These are phyloP conservation scores for Apamea epomidion DNA, from an alignment of 2,888 invertebrate genomes.

Conservation along the genomic window DNA sequence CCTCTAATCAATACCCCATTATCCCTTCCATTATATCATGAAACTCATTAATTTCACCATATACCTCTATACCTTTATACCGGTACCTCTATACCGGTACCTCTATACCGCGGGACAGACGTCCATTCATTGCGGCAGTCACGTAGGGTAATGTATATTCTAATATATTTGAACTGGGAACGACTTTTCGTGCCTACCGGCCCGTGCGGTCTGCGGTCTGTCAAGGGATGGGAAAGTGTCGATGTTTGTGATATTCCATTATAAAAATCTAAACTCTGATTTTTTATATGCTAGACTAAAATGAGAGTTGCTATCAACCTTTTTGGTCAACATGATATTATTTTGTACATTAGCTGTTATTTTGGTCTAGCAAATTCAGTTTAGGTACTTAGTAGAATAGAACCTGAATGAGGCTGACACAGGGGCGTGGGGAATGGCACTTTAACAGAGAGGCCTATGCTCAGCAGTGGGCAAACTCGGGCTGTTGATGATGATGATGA, in stretches of 20 bases:
- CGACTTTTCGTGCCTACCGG: slow-evolving; percentile 90
- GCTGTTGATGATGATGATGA: no score
- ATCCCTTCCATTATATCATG: slow-evolving; percentile 54
- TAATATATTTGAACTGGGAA: slow-evolving; percentile 89
- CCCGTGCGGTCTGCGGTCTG: slow-evolving; percentile 88
- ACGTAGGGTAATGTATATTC: slow-evolving; percentile 90
- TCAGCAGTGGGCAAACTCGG: no score
- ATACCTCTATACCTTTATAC: slow-evolving; percentile 49
- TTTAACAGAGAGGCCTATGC: no score
- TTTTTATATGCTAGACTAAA: background rate
- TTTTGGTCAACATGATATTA: background rate
- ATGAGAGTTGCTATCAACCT: background rate
- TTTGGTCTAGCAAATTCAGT: background rate
- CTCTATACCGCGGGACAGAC: slow-evolving; percentile 66
- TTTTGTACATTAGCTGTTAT: background rate
- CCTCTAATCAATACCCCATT: slow-evolving; percentile 34
- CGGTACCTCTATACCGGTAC: slow-evolving; percentile 43
- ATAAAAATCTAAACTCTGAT: background rate
- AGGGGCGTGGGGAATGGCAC: no score
- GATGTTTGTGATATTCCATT: slow-evolving; percentile 26
- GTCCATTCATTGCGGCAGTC: slow-evolving; percentile 88
- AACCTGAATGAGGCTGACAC: no score
- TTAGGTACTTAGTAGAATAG: background rate
- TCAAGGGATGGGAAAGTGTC: slow-evolving; percentile 69
- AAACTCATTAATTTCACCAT: slow-evolving; percentile 43